Conservation (phyloP, 1,140 invertebrate genomes). For the Drosophila parabipectinata region DNA sequence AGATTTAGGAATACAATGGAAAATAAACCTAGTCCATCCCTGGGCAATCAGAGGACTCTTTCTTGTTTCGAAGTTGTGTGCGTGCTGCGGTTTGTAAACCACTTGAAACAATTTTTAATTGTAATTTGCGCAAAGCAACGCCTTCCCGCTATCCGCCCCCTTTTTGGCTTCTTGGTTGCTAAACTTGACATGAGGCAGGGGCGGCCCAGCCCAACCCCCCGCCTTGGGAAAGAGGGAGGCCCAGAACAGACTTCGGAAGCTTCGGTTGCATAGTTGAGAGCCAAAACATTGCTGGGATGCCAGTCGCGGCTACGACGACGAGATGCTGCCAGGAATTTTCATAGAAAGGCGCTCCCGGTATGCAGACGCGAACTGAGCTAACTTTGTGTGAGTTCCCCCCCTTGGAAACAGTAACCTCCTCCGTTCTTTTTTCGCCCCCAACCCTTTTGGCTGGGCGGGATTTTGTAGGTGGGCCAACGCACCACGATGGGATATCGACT, state of each 20-base stretch:
- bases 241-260: slow-evolving; percentile 45
- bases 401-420: neutral
- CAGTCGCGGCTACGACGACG: slow-evolving; percentile 70
- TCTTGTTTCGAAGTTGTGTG: slow-evolving; percentile 49
- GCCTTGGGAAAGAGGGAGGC: neutral
- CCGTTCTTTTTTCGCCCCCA: too few species aligned
- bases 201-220: neutral
- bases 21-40: slow-evolving; percentile 19
- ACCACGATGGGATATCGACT: slow-evolving; percentile 21
- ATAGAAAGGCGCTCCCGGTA: slow-evolving; percentile 77
- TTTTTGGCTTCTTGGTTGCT: slow-evolving; percentile 8
- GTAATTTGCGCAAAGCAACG: slow-evolving; percentile 78
- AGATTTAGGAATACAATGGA: too few species aligned
- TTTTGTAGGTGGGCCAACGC: slow-evolving; percentile 48
- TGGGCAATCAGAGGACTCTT: slow-evolving; percentile 19
- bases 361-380: slow-evolving; percentile 73
- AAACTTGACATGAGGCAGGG: slow-evolving; percentile 42
- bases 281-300: slow-evolving; percentile 69
- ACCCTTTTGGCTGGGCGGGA: neutral
- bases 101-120: slow-evolving; percentile 83
- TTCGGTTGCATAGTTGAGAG: slow-evolving; percentile 71
- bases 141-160: slow-evolving; percentile 33
- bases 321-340: slow-evolving; percentile 69
- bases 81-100: slow-evolving; percentile 77
- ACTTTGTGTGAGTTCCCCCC: slow-evolving; percentile 43